Conservation (phyloP, 2,888 invertebrate genomes). For the Esperia sulphurella region DNA sequence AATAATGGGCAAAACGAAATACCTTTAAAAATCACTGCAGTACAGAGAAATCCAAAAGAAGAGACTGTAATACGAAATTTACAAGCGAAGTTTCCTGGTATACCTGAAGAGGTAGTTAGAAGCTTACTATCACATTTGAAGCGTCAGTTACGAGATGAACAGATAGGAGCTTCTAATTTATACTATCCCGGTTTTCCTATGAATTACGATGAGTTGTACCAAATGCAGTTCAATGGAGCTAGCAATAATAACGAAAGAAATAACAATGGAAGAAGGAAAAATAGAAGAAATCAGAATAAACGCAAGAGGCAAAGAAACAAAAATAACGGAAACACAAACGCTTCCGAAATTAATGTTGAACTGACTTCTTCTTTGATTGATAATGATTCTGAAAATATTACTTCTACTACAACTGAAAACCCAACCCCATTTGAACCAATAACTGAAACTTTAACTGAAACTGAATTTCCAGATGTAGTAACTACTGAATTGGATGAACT, state of each 20-base stretch:
- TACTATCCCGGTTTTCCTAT: slow-evolving; percentile 19
- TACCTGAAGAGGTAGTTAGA: slow-evolving; percentile 24
- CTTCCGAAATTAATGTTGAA: not conserved
- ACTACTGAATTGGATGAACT: not conserved
- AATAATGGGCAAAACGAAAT: not conserved
- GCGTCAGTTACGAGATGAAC: slow-evolving; percentile 14
- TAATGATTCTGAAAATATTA: not conserved
- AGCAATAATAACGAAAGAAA: slow-evolving; percentile 10
- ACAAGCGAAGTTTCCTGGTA: slow-evolving; percentile 23
- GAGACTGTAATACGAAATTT: slow-evolving; percentile 20
- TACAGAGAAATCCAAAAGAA: slow-evolving; percentile 10
- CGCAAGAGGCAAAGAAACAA: not conserved
- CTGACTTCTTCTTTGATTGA: not conserved
- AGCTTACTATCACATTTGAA: slow-evolving; percentile 22
- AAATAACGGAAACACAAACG: not conserved
- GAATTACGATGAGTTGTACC: slow-evolving; percentile 24
- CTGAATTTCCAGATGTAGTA: slow-evolving; percentile 6
- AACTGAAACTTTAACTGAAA: no score
- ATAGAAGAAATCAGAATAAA: slow-evolving; percentile 10
- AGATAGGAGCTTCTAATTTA: slow-evolving; percentile 6
- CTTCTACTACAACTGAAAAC: slow-evolving; percentile 1
- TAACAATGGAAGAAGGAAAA: slow-evolving; percentile 12
- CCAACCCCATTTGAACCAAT: slow-evolving; percentile 13
- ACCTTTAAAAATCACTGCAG: not conserved
- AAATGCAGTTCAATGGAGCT: slow-evolving; percentile 10